These are phyloP conservation scores for Dunckerocampus dactyliophorus DNA, from an alignment of 2,113 vertebrate species.

Conservation along the genomic window DNA sequence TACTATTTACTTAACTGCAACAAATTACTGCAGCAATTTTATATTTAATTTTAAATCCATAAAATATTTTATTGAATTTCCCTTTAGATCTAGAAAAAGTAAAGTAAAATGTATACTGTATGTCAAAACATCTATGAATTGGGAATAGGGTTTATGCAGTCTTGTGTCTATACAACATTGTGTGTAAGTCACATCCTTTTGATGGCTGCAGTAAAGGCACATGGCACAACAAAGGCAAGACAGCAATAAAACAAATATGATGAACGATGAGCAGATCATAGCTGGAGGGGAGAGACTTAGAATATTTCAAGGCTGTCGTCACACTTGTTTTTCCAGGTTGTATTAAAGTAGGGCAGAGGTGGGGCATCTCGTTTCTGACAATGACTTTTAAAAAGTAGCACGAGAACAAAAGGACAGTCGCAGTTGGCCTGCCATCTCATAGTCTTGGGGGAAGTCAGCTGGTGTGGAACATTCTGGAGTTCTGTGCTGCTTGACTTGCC, in stretches of 20 bases:
- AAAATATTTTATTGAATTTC: no score
- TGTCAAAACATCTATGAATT: no score
- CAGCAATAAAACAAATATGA: slow-evolving; percentile 1
- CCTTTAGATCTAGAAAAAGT: no score
- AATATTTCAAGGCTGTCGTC: not conserved
- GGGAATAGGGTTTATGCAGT: no score
- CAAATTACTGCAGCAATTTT: no score
- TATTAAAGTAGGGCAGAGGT: not conserved
- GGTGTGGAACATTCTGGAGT: slow-evolving; percentile 33
- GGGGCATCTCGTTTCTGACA: slow-evolving; percentile 20
- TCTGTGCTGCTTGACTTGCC: slow-evolving; percentile 24
- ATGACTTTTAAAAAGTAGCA: slow-evolving; percentile 33
- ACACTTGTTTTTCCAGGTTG: not conserved
- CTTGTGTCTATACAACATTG: no score
- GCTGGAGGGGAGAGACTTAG: not conserved
- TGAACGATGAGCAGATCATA: not conserved
- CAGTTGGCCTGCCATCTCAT: slow-evolving; percentile 39
- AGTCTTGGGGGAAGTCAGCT: slow-evolving; percentile 18
- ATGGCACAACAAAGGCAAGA: not conserved
- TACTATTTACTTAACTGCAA: no score
- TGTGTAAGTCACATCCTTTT: no score
- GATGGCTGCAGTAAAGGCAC: not conserved
- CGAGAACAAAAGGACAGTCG: slow-evolving; percentile 33
- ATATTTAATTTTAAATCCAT: no score
- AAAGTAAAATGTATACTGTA: no score